phyloP scores from a whole-genome alignment of 2,113 vertebrate species.

The Motacilla alba region DNA sequence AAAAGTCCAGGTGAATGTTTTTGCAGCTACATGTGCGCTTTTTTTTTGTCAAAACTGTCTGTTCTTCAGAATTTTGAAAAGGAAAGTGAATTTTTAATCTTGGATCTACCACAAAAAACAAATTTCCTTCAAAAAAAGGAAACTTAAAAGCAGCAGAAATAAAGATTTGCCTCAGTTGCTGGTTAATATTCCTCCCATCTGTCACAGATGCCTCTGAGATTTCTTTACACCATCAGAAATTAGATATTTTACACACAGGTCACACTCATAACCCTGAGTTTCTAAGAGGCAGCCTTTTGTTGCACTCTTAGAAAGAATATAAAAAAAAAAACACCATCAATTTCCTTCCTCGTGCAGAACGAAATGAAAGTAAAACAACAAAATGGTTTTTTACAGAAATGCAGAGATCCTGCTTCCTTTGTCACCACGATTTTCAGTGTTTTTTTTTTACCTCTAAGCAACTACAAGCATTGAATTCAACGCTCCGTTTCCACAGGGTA shows the following conservation, averaged over 20 bases:
- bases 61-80: not conserved
- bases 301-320: not conserved
- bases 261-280: slow-evolving; percentile 36
- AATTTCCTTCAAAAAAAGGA: not conserved
- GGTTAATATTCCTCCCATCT: not conserved
- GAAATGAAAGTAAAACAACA: not conserved
- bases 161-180: not conserved
- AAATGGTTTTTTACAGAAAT: not conserved
- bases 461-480: not conserved
- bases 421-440: not conserved
- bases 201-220: not conserved
- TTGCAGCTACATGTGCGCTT: not conserved
- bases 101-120: not conserved
- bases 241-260: not conserved
- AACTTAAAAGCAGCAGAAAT: not conserved
- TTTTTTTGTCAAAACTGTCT: not conserved
- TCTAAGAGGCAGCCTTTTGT: not conserved
- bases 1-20: not conserved
- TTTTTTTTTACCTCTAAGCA: not conserved
- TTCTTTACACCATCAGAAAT: not conserved
- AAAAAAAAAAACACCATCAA: fast-evolving
- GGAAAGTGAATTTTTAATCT: not conserved
- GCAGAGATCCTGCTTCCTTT: not conserved
- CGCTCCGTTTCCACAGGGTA: not conserved
- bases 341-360: not conserved